phyloP scores from a whole-genome alignment of 2,888 invertebrate species.

The Allolobophora icterica region DNA sequence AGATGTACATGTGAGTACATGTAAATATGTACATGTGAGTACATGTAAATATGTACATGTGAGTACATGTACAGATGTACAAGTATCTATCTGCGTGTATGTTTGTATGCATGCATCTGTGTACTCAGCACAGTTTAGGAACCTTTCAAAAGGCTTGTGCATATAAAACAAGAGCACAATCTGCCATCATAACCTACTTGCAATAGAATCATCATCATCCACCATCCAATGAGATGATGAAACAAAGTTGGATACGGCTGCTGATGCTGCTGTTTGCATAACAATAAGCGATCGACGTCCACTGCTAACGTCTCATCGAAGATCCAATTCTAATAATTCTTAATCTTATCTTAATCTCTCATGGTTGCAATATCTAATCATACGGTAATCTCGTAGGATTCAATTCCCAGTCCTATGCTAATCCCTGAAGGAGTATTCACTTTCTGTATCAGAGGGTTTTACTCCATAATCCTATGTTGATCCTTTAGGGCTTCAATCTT shows the following conservation, averaged over 20 bases:
- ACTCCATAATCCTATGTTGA: neutral
- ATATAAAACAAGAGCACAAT: neutral
- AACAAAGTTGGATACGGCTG: neutral
- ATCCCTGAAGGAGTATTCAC: neutral
- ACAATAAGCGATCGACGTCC: neutral
- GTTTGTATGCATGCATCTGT: neutral
- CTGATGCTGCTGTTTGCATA: neutral
- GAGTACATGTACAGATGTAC: too few relatives aligned
- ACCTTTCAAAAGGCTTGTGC: neutral
- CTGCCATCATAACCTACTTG: neutral
- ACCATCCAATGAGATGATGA: neutral
- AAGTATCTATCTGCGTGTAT: too few relatives aligned
- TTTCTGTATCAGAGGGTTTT: neutral
- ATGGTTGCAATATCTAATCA: too few relatives aligned
- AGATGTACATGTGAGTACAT: too few relatives aligned
- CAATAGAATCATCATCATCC: constrained; percentile 1
- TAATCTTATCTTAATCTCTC: neutral
- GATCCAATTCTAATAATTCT: neutral
- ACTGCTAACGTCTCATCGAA: neutral
- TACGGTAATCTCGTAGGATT: too few relatives aligned
- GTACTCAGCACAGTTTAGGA: neutral
- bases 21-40: too few relatives aligned
- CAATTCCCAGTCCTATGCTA: neutral
- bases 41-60: too few relatives aligned
- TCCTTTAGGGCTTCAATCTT: neutral